Evolutionary conservation across 1,140 invertebrate genomes (phyloP).

Genomic region (Rhyzopertha dominica): DNA sequence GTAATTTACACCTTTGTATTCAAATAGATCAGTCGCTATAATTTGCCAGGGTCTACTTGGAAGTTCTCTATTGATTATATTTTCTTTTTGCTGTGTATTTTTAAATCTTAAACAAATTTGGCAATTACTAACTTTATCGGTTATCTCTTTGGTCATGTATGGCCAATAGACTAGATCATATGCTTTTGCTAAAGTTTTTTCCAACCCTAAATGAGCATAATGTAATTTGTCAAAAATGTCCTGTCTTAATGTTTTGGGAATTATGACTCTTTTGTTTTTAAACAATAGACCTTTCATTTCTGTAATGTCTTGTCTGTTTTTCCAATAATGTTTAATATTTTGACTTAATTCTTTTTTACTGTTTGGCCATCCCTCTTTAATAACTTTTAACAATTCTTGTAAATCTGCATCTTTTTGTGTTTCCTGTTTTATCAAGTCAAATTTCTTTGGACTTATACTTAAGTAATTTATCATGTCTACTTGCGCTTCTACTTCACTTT

Average conservation of each 20-base stretch:
- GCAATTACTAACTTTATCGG: conserved; percentile 6
- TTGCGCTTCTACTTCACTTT: not conserved
- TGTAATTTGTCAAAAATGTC: conserved; percentile 35
- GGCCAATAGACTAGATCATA: conserved; percentile 10
- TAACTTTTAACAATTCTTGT: conserved; percentile 11
- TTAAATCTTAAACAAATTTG: conserved; percentile 6
- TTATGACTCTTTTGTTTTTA: conserved; percentile 28
- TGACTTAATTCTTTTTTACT: conserved; percentile 8
- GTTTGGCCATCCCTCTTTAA: conserved; percentile 25
- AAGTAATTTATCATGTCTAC: conserved; percentile 12
- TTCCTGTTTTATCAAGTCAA: conserved; percentile 7
- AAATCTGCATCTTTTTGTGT: conserved; percentile 16
- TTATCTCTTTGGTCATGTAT: conserved; percentile 5
- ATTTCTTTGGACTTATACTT: conserved; percentile 18
- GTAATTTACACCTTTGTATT: not conserved
- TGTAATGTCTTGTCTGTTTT: conserved; percentile 22
- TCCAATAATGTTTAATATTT: conserved; percentile 15
- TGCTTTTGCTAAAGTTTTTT: conserved; percentile 9
- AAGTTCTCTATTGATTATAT: conserved; percentile 35
- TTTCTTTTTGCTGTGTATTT: conserved; percentile 11
- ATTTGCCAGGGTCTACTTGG: conserved; percentile 15
- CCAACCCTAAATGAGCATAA: conserved; percentile 33
- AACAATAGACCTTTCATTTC: conserved; percentile 30
- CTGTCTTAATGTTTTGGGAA: conserved; percentile 24
- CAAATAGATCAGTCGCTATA: conserved; percentile 2